Conservation (phyloP, 2,888 invertebrate genomes). For the Lepidocyrtoides sp. region DNA sequence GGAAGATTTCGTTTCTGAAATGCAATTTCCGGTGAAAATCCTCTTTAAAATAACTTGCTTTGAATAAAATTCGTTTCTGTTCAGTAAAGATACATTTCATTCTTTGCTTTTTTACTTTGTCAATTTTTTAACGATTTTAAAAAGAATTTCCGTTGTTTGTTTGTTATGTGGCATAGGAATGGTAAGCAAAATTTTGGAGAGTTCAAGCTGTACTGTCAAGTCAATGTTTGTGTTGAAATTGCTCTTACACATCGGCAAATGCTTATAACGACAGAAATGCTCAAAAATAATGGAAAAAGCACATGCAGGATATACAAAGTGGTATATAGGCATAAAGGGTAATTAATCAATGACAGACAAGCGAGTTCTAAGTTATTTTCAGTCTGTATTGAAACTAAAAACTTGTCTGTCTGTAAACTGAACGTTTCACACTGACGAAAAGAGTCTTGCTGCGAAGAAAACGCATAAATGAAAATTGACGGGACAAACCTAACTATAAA, state of each 20-base stretch:
- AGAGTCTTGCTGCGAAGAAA: neutral
- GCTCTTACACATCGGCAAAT: conserved; percentile 5
- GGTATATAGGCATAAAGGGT: conserved; percentile 49
- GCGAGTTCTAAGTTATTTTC: conserved; percentile 60
- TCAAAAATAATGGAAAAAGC: neutral
- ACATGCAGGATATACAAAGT: neutral
- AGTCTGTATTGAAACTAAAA: conserved; percentile 44
- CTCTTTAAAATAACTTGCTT: neutral
- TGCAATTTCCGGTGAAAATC: conserved; percentile 37
- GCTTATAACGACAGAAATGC: neutral
- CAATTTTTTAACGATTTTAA: conserved; percentile 33
- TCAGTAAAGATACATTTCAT: neutral
- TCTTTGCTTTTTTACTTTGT: neutral
- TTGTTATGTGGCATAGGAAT: conserved; percentile 59
- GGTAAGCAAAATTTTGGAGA: conserved; percentile 17
- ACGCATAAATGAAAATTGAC: conserved; percentile 41
- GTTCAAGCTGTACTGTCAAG: conserved; percentile 42
- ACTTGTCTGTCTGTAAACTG: neutral
- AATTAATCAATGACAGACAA: conserved; percentile 79
- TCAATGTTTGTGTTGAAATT: conserved; percentile 56
- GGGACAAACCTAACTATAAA: neutral
- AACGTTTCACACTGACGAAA: neutral
- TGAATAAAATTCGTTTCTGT: neutral
- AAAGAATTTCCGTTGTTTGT: conserved; percentile 58
- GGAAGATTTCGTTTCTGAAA: neutral